Percentiles rank a stretch among this genome's conserved stretches.
phyloP scores from a whole-genome alignment of 2,797 vertebrate genomes.

The Rhinatrema bivittatum region DNA sequence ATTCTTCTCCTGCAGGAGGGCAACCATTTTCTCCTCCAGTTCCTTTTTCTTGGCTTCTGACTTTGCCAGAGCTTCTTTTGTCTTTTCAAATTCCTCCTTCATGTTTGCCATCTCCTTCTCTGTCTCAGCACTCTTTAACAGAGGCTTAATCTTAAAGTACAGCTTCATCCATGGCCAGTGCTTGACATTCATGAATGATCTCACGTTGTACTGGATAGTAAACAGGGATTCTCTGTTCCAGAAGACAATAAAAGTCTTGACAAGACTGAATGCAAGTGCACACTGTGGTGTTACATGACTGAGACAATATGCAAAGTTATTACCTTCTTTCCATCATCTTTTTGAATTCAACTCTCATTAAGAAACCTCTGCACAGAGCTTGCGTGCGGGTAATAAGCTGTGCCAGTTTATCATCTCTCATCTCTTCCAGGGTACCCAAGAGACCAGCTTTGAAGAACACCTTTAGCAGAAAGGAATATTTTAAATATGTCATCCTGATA shows the following conservation, averaged over 20 bases:
- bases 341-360: slow-evolving; percentile 70
- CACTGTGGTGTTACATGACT: too few species aligned
- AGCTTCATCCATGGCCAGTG: slow-evolving; percentile 64
- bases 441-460: slow-evolving; percentile 82
- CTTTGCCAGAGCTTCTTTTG: slow-evolving; percentile 41
- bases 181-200: slow-evolving; percentile 81
- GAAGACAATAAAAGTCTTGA: too few species aligned
- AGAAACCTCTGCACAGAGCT: slow-evolving; percentile 59
- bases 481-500: too few species aligned
- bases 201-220: slow-evolving; percentile 70
- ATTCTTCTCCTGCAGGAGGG: slow-evolving; percentile 47
- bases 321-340: slow-evolving; percentile 70
- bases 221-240: slow-evolving; percentile 53
- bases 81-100: slow-evolving; percentile 46
- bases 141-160: slow-evolving; percentile 53
- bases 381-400: slow-evolving; percentile 65
- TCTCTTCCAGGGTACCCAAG: slow-evolving; percentile 71
- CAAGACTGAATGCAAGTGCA: too few species aligned
- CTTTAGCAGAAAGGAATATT: too few species aligned
- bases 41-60: slow-evolving; percentile 48
- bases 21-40: slow-evolving; percentile 50
- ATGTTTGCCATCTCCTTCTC: slow-evolving; percentile 51
- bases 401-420: slow-evolving; percentile 74
- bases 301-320: too few species aligned
- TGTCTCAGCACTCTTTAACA: slow-evolving; percentile 40